Evolutionary conservation across 2,797 vertebrate genomes (phyloP), one percentile per base, ranked within the genome.

Genomic region (Epinephelus malabaricus): DNA sequence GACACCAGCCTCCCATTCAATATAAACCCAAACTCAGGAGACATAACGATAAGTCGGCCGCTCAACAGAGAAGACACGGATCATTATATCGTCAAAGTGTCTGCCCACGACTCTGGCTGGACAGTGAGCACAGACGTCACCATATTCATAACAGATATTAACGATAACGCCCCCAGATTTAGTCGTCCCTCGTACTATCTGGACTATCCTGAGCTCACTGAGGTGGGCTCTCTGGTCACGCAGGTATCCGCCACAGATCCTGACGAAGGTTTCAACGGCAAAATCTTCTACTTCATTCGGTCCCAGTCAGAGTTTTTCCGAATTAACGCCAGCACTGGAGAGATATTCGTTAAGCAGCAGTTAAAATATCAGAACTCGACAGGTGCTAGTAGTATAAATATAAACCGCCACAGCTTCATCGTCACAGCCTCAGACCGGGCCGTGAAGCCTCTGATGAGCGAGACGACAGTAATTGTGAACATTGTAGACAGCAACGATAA

Each of bases 91-190:
- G 96, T 98, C 79, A 96, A 96, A 83, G 97, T 99, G 46, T 97
- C 97, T 3, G 98, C 98, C 0, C 98, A 98, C 10, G 98, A 99
- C 92, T 99, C 97, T 0, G 98, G 98, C 12, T 99, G 98, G 98
- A 99, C 98, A 0, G 98, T 99, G 3, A 99, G 98, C 93, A 99
- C 98, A 0, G 98, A 99, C 2, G 97, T 99, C 81, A 98, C 98
- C 3, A 91, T 99, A 78, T 98, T 98, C 84, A 96, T 99, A 67
- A 97, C 89, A 0, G 98, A 99, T 23, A 56, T 99, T 58, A 99
- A 99, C 0, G 98, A 99, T 83, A 99, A 99, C 0, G 93, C 97
- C 1, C 98, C 98, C 0, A 95, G 97, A 63, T 99, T 99, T 82
- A 97, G 95, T 68, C 97, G 95, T 1, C 96, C 98, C 0, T 99